Evolutionary conservation across 2,888 invertebrate species (phyloP), one percentile per base, ranked within the genome.

Genomic region (Eilema griseolum): DNA sequence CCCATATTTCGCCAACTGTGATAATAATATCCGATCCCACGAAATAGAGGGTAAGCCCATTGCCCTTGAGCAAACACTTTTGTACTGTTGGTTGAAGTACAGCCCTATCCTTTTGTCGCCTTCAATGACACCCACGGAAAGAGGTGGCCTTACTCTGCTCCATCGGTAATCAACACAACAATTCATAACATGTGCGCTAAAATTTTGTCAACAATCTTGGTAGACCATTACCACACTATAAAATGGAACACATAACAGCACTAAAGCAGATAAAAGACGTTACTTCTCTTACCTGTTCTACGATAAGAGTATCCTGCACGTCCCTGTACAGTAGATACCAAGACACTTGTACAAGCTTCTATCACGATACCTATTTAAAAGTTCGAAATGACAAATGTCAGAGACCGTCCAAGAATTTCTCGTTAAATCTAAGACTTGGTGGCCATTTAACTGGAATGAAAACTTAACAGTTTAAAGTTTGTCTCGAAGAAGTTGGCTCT

Each of bases 381-480:
- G n/a, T 52, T n/a, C 10, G 52, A 20, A 52, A 52, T 52, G 52
- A 52, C 52, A 52, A 52, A 52, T 52, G 52, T n/a, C 52, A n/a
- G 52, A 52, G 52, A 52, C n/a, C n/a, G 10, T n/a, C n/a, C 16
- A 52, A 52, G 52, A 52, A 52, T 52, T 52, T 52, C 52, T n/a
- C n/a, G n/a, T 52, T 46, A 46, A 46, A 20, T 46, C 46, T 20
- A 0, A 46, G 20, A 46, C 46, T 46, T 52, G 46, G 52, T 52
- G 52, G n/a, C 52, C 52, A 52, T n/a, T 52, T 52, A 52, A 52
- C 52, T 52, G n/a, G 52, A 52, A 52, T 52, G 52, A 52, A 52
- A 52, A 52, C 52, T 52, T 52, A 8, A n/a, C 10, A n/a, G 52
- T n/a, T 52, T 52, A 52, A 52, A n/a, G n/a, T 52, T 52, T n/a